Evolutionary conservation across 2,113 vertebrate genomes (phyloP).

Genomic region (Okapia johnstoni): DNA sequence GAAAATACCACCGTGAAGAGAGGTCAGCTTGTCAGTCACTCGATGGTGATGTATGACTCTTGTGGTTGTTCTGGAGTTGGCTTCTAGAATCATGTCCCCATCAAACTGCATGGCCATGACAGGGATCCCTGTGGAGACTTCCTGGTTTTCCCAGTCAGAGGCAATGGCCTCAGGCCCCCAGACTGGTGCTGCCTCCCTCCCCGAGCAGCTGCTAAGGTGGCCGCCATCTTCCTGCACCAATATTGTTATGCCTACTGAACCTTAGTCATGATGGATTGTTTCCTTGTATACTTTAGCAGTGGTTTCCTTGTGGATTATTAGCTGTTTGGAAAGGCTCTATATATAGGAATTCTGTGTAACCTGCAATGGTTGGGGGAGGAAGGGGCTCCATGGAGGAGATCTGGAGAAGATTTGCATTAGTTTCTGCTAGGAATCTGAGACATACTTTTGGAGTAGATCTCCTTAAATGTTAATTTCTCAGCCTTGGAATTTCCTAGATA

Average conservation of each 20-base stretch:
- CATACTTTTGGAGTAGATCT: background rate
- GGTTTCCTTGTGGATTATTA: background rate
- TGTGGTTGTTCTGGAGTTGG: conserved; percentile 91
- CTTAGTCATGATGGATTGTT: background rate
- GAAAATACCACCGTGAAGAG: conserved; percentile 90
- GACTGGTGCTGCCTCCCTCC: background rate
- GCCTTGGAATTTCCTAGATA: background rate
- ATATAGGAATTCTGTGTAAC: background rate
- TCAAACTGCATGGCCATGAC: conserved; percentile 96
- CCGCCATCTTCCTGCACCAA: background rate
- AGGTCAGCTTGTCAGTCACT: conserved; percentile 93
- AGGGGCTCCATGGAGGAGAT: background rate
- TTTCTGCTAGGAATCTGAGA: background rate
- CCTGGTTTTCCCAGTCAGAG: background rate
- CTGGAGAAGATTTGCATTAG: background rate
- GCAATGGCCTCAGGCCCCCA: background rate
- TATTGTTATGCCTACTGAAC: background rate
- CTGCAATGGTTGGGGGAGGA: background rate
- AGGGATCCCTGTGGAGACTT: conserved; percentile 37
- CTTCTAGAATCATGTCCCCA: conserved; percentile 92
- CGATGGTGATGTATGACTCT: conserved; percentile 91
- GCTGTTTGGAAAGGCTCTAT: background rate
- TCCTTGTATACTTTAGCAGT: background rate
- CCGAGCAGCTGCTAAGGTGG: background rate
- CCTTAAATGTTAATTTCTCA: background rate